These are phyloP conservation scores for Microdon myrmicae DNA, from an alignment of 2,888 invertebrate species.

Conservation along the genomic window DNA sequence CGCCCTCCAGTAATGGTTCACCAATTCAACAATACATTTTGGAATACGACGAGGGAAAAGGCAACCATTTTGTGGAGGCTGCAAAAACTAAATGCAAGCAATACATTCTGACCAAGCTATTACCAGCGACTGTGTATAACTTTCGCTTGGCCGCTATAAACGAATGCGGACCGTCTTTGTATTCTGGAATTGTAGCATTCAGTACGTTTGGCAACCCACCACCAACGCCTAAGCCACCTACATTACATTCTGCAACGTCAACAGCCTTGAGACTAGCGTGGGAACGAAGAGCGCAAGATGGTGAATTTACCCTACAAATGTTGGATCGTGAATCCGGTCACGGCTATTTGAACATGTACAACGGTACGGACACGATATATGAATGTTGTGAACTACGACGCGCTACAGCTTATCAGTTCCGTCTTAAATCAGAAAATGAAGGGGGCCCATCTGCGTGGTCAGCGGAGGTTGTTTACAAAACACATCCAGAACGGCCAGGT, in stretches of 20 bases:
- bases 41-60: constrained; percentile 79
- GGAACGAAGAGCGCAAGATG: constrained; percentile 80
- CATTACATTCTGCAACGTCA: constrained; percentile 73
- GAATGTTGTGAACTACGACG: constrained; percentile 76
- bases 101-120: constrained; percentile 79
- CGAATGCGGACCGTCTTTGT: constrained; percentile 79
- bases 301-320: constrained; percentile 86
- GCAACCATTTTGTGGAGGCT: constrained; percentile 77
- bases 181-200: constrained; percentile 75
- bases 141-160: constrained; percentile 88
- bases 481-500: constrained; percentile 81
- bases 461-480: constrained; percentile 79
- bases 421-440: constrained; percentile 83
- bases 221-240: constrained; percentile 80
- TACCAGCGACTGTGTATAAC: constrained; percentile 81
- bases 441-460: constrained; percentile 88
- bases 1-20: constrained; percentile 82
- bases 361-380: constrained; percentile 78
- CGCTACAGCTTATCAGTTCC: constrained; percentile 84
- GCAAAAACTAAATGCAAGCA: constrained; percentile 80
- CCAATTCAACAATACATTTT: constrained; percentile 80
- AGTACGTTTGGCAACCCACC: constrained; percentile 86
- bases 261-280: constrained; percentile 77
- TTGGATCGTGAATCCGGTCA: constrained; percentile 76
- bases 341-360: constrained; percentile 83